These are phyloP conservation scores for Anoplolepis gracilipes DNA, from an alignment of 1,140 invertebrate genomes.

Conservation along the genomic window DNA sequence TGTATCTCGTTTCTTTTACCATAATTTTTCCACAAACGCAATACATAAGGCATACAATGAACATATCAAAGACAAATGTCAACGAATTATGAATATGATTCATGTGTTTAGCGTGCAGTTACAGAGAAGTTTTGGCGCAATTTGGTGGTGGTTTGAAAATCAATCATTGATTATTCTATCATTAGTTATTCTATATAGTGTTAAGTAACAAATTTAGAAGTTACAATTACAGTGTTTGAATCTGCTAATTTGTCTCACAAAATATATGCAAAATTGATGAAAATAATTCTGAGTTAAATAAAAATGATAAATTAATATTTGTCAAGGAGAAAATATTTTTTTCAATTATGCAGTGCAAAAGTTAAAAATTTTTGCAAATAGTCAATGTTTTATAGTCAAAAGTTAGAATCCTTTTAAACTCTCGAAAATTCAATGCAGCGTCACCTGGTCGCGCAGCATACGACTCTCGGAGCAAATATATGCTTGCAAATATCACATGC, in stretches of 20 bases:
- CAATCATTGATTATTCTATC: slow-evolving; percentile 29
- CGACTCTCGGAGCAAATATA: slow-evolving; percentile 20
- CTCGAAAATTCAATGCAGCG: slow-evolving; percentile 14
- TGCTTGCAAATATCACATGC: slow-evolving; percentile 31
- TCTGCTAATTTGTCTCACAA: not conserved
- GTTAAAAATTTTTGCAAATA: not conserved
- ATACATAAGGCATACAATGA: not conserved
- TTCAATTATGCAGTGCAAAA: not conserved
- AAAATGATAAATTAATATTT: not conserved
- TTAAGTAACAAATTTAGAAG: not conserved
- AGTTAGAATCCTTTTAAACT: not conserved
- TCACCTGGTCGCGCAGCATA: slow-evolving; percentile 40
- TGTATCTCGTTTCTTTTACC: not conserved
- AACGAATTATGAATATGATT: not conserved
- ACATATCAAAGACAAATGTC: slow-evolving; percentile 12
- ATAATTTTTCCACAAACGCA: not conserved
- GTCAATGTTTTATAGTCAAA: slow-evolving; percentile 41
- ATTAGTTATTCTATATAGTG: too few species aligned
- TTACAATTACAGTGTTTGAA: not conserved
- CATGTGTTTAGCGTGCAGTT: not conserved
- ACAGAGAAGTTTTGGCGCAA: slow-evolving; percentile 56
- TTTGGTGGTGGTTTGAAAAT: slow-evolving; percentile 49
- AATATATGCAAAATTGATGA: not conserved
- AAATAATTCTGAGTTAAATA: not conserved
- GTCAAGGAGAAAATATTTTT: not conserved